A percentile compares a stretch with the other conserved stretches of the same genome.
These are phyloP conservation scores for Phrixothrix hirtus DNA, from an alignment of 2,888 invertebrate genomes.

Conservation along the genomic window DNA sequence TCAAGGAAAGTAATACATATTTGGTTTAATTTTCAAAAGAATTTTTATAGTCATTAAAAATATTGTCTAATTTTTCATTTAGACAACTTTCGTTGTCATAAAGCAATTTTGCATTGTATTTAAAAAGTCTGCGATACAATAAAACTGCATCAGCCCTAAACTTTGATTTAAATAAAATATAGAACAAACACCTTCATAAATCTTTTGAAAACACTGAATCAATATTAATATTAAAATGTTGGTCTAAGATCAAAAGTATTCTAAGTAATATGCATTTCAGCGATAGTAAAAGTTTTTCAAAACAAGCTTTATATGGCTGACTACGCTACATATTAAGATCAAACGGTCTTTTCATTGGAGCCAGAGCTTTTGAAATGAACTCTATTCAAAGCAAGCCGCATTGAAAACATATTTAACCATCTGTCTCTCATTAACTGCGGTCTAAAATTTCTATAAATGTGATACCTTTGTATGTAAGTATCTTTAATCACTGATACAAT, in stretches of 20 bases:
- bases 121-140: too few relatives aligned
- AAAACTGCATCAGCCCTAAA: too few relatives aligned
- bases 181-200: too few relatives aligned
- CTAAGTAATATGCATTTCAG: constrained; percentile 29
- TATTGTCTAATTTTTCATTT: too few relatives aligned
- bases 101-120: too few relatives aligned
- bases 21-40: too few relatives aligned
- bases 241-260: constrained; percentile 36
- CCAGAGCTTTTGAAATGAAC: constrained; percentile 46
- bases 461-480: constrained; percentile 39
- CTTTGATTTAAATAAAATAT: too few relatives aligned
- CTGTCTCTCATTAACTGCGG: constrained; percentile 47
- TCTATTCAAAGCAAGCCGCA: constrained; percentile 48
- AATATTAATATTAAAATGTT: not conserved
- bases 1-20: too few relatives aligned
- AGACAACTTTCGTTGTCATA: too few relatives aligned
- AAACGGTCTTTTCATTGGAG: constrained; percentile 52
- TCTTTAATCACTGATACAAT: constrained; percentile 11
- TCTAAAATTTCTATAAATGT: constrained; percentile 49
- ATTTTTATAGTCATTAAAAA: not conserved
- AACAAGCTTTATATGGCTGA: constrained; percentile 46
- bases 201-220: too few relatives aligned
- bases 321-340: constrained; percentile 55
- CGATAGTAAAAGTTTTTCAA: constrained; percentile 19
- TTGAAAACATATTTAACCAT: constrained; percentile 50